Evolutionary conservation across 2,888 invertebrate species (phyloP).

Genomic region (Chalcis sispes): DNA sequence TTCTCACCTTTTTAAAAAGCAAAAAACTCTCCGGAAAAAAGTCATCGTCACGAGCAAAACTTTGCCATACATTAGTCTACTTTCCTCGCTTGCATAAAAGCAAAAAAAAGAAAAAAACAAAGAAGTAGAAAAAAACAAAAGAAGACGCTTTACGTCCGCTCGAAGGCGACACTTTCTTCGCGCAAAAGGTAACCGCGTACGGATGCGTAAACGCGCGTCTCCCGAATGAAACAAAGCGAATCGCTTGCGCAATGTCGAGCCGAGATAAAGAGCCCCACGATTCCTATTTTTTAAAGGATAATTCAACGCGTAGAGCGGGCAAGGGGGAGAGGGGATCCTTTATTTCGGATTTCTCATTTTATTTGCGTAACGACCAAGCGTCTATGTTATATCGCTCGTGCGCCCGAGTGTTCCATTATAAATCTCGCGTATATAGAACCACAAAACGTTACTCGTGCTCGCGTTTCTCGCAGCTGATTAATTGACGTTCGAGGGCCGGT

Average conservation of each 20-base stretch:
- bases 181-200: neutral
- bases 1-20: no score
- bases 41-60: neutral
- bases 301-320: neutral
- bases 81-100: conserved; percentile 54
- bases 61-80: conserved; percentile 38
- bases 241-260: conserved; percentile 16
- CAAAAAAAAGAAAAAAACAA: no score
- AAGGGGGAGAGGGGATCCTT: neutral
- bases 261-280: neutral
- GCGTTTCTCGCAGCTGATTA: conserved; percentile 1
- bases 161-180: conserved; percentile 43
- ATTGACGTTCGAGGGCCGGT: conserved; percentile 15
- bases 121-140: no score
- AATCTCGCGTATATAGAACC: no score
- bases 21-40: neutral
- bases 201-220: neutral
- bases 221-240: conserved; percentile 38
- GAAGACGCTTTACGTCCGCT: conserved; percentile 42
- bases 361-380: conserved; percentile 31
- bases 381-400: no score
- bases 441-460: neutral
- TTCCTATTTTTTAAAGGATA: neutral
- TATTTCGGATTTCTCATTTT: conserved; percentile 35
- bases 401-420: no score